A percentile compares a stretch with the other conserved stretches of the same genome.
These are phyloP conservation scores for Rugalucina vietnamica DNA, from an alignment of 2,888 invertebrate species.

Conservation along the genomic window DNA sequence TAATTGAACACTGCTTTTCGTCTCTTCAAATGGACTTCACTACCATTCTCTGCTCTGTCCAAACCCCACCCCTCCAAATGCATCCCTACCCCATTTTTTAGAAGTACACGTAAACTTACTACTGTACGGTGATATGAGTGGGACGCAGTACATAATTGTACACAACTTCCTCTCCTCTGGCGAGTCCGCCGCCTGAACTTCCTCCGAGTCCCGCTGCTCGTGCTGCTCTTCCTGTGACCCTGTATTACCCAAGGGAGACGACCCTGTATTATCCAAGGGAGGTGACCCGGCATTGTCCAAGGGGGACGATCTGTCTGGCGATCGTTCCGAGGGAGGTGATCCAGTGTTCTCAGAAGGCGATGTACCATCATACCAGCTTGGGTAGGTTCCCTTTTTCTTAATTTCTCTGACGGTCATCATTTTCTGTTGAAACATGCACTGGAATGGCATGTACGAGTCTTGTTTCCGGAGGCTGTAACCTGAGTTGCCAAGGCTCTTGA, in stretches of 20 bases:
- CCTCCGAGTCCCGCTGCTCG: neutral
- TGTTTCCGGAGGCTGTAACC: slow-evolving; percentile 72
- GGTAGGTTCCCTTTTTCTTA: slow-evolving; percentile 80
- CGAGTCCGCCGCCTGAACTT: neutral
- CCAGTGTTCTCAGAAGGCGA: slow-evolving; percentile 50
- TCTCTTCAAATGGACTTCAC: too few species aligned
- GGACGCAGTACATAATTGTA: slow-evolving; percentile 89
- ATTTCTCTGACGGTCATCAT: slow-evolving; percentile 53
- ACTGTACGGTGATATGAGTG: slow-evolving; percentile 91
- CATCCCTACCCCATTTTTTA: too few species aligned
- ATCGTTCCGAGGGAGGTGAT: slow-evolving; percentile 25
- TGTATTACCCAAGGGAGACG: neutral
- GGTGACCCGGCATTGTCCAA: too few species aligned
- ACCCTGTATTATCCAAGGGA: neutral
- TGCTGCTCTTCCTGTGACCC: neutral
- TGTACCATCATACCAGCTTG: slow-evolving; percentile 43
- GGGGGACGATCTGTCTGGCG: too few species aligned
- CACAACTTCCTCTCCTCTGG: slow-evolving; percentile 42
- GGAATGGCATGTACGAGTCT: slow-evolving; percentile 64
- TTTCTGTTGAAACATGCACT: slow-evolving; percentile 50
- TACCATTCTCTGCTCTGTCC: too few species aligned
- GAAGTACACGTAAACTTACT: slow-evolving; percentile 86
- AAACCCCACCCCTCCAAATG: too few species aligned
- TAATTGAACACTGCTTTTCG: too few species aligned
- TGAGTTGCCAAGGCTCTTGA: slow-evolving; percentile 67